phyloP scores from a whole-genome alignment of 2,888 invertebrate genomes.

The Drosophila recens region DNA sequence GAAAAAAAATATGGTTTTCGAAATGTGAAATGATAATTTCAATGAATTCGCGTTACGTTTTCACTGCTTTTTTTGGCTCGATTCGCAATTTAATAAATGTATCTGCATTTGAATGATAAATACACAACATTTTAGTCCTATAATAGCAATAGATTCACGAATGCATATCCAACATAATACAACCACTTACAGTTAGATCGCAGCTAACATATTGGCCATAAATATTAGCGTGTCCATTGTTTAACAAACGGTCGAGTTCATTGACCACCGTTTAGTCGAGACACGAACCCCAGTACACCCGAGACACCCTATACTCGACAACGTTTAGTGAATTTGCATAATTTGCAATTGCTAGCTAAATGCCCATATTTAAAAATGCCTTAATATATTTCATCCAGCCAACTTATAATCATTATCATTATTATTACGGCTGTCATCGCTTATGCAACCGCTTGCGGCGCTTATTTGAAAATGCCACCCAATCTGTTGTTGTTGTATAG shows the following conservation, averaged over 20 bases:
- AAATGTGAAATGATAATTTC: constrained; percentile 24
- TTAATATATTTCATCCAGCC: constrained; percentile 44
- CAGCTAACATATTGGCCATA: constrained; percentile 37
- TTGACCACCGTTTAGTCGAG: constrained; percentile 58
- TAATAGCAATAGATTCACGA: neutral
- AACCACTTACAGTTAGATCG: no score
- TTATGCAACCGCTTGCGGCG: constrained; percentile 63
- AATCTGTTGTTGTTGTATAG: constrained; percentile 55
- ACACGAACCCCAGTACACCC: constrained; percentile 32
- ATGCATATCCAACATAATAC: constrained; percentile 12
- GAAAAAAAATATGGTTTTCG: constrained; percentile 35
- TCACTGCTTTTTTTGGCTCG: constrained; percentile 1
- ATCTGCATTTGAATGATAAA: constrained; percentile 17
- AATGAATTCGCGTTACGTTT: constrained; percentile 10
- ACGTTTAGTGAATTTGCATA: constrained; percentile 59
- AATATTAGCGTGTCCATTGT: constrained; percentile 61
- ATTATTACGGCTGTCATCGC: constrained; percentile 52
- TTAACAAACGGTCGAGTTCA: constrained; percentile 51
- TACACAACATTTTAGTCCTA: constrained; percentile 3
- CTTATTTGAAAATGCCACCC: constrained; percentile 65
- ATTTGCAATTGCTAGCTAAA: constrained; percentile 62
- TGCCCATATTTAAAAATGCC: constrained; percentile 34
- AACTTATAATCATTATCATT: constrained; percentile 31
- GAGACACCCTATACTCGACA: neutral
- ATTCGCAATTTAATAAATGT: constrained; percentile 7